Evolutionary conservation across 37 sponge, comb jelly and placozoan genomes (phyloP), one percentile per base, ranked within the genome.

Genomic region (Geodia barretti): DNA sequence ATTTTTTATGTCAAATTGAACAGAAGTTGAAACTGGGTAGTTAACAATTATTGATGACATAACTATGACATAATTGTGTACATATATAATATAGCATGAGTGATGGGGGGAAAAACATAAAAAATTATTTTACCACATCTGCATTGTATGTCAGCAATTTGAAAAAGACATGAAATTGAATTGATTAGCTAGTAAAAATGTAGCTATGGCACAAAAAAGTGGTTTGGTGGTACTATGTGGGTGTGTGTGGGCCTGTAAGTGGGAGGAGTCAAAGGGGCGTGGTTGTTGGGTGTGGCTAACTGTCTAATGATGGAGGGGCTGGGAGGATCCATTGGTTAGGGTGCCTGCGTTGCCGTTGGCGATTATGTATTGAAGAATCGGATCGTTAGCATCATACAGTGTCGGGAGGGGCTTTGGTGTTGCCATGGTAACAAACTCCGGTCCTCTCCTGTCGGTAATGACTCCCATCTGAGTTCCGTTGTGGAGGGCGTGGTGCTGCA

Each of bases 301-400:
- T n/a, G 54, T 14, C 54, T 47, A 47, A 47, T 47, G 54, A 14
- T 47, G 54, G 54, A 47, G 54, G 14, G 11, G 54, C 54, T 47
- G 54, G 11, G 14, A 17, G 11, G 7, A 14, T 4, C 35, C 60
- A 69, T 30, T 69, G 37, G 32, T 79, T 28, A 23, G 9, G n/a
- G n/a, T n/a, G n/a, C n/a, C n/a, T n/a, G n/a, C n/a, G 64, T 33
- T 76, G 68, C 68, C 40, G 43, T 61, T 66, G 38, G 75, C 36
- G 32, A 75, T 64, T 4, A 84, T 70, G 54, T 68, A 76, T 62
- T 69, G 77, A 23, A 70, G 31, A 23, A 84, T 29, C 1, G 77
- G 63, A n/a, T 83, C 84, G 54, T 47, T 47, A 47, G 54, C 31
- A 71, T 34, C 37, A 71, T 71, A 47, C 11, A 47, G 54, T 17